Conservation (phyloP, 2,797 vertebrate species). For the Vultur gryphus region DNA sequence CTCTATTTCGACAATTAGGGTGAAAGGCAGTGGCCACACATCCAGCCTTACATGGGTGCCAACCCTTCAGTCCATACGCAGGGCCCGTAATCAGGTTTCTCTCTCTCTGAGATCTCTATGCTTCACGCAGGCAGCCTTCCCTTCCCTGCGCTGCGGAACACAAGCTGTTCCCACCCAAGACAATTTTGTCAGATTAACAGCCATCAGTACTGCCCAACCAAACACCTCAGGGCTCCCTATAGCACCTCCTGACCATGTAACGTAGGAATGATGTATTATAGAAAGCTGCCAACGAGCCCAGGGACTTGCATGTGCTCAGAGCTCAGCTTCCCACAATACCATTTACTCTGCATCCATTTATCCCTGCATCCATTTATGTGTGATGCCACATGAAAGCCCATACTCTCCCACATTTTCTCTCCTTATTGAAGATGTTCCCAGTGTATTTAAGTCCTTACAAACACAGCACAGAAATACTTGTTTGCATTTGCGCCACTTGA, state of each 20-base stretch:
- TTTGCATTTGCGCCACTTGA: not conserved
- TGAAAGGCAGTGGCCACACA: not conserved
- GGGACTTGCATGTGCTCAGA: not conserved
- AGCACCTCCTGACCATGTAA: not conserved
- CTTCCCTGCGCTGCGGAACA: not conserved
- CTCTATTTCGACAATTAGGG: not conserved
- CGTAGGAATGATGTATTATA: not conserved
- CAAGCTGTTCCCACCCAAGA: not conserved
- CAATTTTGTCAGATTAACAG: not conserved
- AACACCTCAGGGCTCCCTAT: not conserved
- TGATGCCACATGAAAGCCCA: slow-evolving; percentile 12
- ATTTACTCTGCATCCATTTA: slow-evolving; percentile 34
- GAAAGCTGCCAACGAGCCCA: not conserved
- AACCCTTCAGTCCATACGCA: not conserved
- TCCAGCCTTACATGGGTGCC: not conserved
- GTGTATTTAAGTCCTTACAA: not conserved
- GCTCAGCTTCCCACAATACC: slow-evolving; percentile 1
- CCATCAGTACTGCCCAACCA: not conserved
- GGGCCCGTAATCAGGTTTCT: not conserved
- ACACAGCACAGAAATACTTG: not conserved
- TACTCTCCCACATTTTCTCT: slow-evolving; percentile 8
- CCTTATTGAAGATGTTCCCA: slow-evolving; percentile 15
- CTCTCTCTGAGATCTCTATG: not conserved
- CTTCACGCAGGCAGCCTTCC: not conserved
- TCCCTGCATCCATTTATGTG: not conserved